Conservation (phyloP, 2,888 invertebrate species). For the Sphinx pinastri region DNA sequence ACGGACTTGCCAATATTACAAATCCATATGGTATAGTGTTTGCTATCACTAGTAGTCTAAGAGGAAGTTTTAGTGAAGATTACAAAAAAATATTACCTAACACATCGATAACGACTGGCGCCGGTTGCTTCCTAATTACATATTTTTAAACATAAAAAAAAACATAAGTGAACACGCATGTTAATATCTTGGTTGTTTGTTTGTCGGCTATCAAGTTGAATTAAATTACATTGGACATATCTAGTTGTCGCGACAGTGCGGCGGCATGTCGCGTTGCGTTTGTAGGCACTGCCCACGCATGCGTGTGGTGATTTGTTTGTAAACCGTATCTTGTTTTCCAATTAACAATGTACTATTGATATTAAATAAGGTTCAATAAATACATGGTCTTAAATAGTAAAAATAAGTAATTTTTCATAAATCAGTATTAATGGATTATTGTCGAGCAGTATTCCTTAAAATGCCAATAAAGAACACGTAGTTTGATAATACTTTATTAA, state of each 20-base stretch:
- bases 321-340: neutral
- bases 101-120: no score
- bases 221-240: neutral
- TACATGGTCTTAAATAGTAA: neutral
- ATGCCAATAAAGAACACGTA: no score
- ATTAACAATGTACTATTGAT: neutral
- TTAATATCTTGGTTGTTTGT: neutral
- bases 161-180: no score
- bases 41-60: no score
- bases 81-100: no score
- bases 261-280: neutral
- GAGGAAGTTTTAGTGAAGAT: no score
- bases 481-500: no score
- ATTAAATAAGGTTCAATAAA: neutral
- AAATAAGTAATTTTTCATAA: no score
- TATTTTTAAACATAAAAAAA: neutral
- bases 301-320: neutral
- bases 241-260: neutral
- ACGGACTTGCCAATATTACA: no score
- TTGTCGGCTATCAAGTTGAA: neutral
- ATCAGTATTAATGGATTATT: no score
- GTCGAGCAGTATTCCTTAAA: no score
- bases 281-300: neutral
- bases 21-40: no score
- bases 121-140: neutral